These are phyloP conservation scores for Muricea muricata DNA, from an alignment of 92 coral and sea anemone species.

Conservation along the genomic window DNA sequence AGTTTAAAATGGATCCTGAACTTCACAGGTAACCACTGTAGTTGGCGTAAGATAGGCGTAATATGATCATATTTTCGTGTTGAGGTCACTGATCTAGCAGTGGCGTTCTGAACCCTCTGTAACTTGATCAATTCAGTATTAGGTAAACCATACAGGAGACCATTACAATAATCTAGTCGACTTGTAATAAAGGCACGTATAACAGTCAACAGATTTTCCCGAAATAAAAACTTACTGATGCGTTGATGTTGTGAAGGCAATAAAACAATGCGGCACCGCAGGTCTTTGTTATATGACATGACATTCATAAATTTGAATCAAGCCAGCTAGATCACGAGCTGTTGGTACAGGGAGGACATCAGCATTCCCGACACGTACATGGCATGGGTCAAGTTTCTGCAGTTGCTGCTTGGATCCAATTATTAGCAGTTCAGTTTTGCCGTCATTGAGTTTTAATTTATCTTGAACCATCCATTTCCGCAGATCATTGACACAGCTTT, in stretches of 20 bases:
- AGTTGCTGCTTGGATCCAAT: conserved; percentile 35
- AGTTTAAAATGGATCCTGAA: neutral
- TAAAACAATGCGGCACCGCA: conserved; percentile 16
- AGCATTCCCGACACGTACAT: neutral
- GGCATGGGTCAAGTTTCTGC: neutral
- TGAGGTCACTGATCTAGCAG: neutral
- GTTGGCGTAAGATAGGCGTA: neutral
- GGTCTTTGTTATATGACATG: conserved; percentile 19
- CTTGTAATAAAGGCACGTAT: conserved; percentile 39
- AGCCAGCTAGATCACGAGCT: conserved; percentile 1
- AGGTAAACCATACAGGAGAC: conserved; percentile 1
- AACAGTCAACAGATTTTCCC: conserved; percentile 11
- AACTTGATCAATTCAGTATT: neutral
- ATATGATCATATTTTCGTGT: neutral
- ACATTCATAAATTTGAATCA: conserved; percentile 10
- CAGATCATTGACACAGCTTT: conserved; percentile 8
- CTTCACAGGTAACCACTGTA: neutral
- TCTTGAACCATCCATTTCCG: neutral
- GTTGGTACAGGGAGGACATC: conserved; percentile 8
- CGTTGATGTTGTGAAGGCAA: conserved; percentile 10
- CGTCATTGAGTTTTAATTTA: conserved; percentile 17
- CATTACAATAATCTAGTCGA: conserved; percentile 28
- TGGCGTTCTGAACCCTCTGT: neutral
- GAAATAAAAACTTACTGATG: conserved; percentile 18
- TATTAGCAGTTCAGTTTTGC: conserved; percentile 7